Percentiles rank a stretch among this genome's conserved stretches.
These are phyloP conservation scores for Conopomorpha cramerella DNA, from an alignment of 1,140 invertebrate genomes.

Conservation along the genomic window DNA sequence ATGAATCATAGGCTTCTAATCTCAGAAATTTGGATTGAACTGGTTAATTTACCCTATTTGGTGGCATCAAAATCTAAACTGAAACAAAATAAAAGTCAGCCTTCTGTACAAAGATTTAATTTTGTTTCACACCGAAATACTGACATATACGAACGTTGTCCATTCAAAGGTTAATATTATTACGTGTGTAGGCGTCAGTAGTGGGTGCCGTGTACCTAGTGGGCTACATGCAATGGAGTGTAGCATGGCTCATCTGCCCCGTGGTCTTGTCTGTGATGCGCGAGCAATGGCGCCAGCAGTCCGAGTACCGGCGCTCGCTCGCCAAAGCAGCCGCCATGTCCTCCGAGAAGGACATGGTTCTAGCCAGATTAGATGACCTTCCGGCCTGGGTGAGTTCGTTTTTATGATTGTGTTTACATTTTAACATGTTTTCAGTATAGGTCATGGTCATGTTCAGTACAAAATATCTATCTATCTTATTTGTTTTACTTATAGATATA, in stretches of 20 bases:
- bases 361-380: conserved; percentile 83
- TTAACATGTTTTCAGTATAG: no score
- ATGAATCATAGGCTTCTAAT: no score
- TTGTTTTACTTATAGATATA: neutral
- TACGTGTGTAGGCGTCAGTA: conserved; percentile 58
- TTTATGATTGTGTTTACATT: neutral
- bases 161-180: no score
- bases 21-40: no score
- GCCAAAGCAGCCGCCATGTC: conserved; percentile 78
- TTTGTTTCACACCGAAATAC: no score
- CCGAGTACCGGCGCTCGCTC: conserved; percentile 74
- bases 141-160: no score
- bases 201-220: conserved; percentile 77
- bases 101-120: no score
- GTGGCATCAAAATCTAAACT: no score
- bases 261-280: conserved; percentile 79
- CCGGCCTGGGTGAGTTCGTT: conserved; percentile 81
- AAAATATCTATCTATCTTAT: neutral
- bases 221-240: conserved; percentile 83
- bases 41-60: no score
- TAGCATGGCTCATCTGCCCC: conserved; percentile 86
- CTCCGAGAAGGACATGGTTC: conserved; percentile 86
- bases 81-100: no score
- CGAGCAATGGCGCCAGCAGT: conserved; percentile 77
- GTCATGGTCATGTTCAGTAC: no score